phyloP scores from a whole-genome alignment of 2,113 vertebrate genomes.

The human (Homo sapiens) region DNA sequence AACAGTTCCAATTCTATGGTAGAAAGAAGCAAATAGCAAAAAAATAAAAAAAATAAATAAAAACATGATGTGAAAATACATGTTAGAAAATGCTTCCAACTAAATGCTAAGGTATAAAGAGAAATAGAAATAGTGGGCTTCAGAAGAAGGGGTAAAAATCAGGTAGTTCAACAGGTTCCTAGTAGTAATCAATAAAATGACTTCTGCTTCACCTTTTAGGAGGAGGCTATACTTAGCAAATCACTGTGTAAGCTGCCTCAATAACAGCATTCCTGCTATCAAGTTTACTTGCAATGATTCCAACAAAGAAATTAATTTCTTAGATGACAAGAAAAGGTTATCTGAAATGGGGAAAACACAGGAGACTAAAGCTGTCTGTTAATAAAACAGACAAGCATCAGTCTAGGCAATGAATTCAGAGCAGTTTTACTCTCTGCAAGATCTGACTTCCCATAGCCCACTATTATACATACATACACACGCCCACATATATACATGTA shows the following conservation, averaged over 20 bases:
- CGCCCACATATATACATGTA: not conserved
- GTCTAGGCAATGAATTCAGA: conserved; percentile 77
- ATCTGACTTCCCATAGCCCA: conserved; percentile 75
- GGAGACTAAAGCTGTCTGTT: conserved; percentile 82
- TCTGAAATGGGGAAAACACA: conserved; percentile 83
- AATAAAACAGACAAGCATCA: conserved; percentile 85
- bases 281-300: conserved; percentile 86
- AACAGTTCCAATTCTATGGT: conserved; percentile 37
- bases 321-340: conserved; percentile 85
- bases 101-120: conserved; percentile 49
- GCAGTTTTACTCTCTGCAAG: conserved; percentile 69
- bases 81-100: conserved; percentile 70
- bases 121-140: conserved; percentile 71
- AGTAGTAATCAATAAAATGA: conserved; percentile 84
- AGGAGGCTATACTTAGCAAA: conserved; percentile 87
- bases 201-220: conserved; percentile 84
- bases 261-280: conserved; percentile 85
- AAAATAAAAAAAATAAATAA: not conserved
- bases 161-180: conserved; percentile 84
- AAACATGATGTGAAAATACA: conserved; percentile 38
- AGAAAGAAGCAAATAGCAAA: conserved; percentile 39
- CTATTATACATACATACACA: conserved; percentile 52
- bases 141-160: conserved; percentile 71
- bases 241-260: conserved; percentile 85
- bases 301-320: conserved; percentile 89